phyloP scores from a whole-genome alignment of 2,797 vertebrate genomes.

The Chloroceryle amazona region DNA sequence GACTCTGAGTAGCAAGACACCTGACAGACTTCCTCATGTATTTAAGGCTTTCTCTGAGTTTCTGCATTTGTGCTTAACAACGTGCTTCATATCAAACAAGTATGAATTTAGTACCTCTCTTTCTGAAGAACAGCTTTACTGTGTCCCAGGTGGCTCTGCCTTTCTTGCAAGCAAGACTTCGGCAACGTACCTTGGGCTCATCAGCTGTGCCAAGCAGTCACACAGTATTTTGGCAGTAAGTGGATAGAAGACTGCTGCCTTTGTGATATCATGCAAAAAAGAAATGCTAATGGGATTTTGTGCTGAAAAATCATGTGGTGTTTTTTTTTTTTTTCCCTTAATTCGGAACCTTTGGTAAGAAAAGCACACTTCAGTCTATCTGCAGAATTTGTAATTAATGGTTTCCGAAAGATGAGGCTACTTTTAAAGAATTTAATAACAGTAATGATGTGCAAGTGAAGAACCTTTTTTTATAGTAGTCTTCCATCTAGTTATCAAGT shows the following conservation, averaged over 20 bases:
- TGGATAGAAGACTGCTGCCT: neutral
- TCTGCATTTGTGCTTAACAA: neutral
- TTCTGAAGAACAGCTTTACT: neutral
- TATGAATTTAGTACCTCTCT: neutral
- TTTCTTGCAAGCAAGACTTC: neutral
- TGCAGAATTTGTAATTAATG: neutral
- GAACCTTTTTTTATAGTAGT: neutral
- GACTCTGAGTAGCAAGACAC: neutral
- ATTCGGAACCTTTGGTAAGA: neutral
- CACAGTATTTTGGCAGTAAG: neutral
- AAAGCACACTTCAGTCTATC: neutral
- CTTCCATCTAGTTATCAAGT: neutral
- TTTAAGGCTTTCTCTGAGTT: neutral
- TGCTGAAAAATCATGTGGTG: neutral
- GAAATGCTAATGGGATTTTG: neutral
- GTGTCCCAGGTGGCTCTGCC: neutral
- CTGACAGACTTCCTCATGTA: neutral
- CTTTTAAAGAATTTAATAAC: neutral
- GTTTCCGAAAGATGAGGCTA: neutral
- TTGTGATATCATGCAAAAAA: neutral
- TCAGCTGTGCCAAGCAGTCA: neutral
- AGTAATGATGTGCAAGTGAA: neutral
- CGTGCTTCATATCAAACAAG: rapidly evolving
- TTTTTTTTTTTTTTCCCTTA: neutral
- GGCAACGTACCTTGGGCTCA: neutral